Evolutionary conservation across 2,113 vertebrate genomes (phyloP), one percentile per base, ranked within the genome.

Genomic region (Chlorodrepanis virens): DNA sequence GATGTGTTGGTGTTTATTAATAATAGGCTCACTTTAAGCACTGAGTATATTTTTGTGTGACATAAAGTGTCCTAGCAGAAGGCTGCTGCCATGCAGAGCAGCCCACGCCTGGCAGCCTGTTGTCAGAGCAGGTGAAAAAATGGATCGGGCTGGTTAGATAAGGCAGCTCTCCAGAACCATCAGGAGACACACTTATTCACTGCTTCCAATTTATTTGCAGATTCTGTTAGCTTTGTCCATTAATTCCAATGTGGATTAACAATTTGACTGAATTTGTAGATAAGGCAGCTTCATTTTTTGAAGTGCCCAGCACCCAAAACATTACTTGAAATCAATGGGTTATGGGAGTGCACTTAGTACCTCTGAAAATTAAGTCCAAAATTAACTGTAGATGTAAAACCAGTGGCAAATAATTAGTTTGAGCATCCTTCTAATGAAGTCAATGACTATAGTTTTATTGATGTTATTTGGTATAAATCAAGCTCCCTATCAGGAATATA

Each of bases 301-400:
- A 90, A 53, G 50, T 15, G 37, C 27, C 39, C 65, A 59, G 75
- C 45, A 83, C 63, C 67, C 67, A 93, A 93, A 94, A 19, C 37
- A 27, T 83, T 79, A 80, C 28, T 64, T 88, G 88, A 85, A 90
- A 96, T 90, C 45, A 88, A 52, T 65, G 44, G 39, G 17, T 93
- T 76, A 57, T 42, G 33, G 82, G 67, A 85, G 22, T 42, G 35
- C 12, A 7, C n/a, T 93, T 85, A 90, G 45, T 80, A 86, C 37
- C 28, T 86, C 59, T 53, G 71, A 85, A 83, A 91, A 94, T 85
- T 68, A 92, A 88, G 49, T 65, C 47, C n/a, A 90, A 88, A 92
- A 92, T 88, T 63, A 85, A 94, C n/a, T 93, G 28, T 68, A 74
- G 37, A 57, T 84, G 37, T 63, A 84, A 87, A 93, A 65, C 20